phyloP scores from a whole-genome alignment of 2,113 vertebrate genomes.

The Thunnus maccoyii region DNA sequence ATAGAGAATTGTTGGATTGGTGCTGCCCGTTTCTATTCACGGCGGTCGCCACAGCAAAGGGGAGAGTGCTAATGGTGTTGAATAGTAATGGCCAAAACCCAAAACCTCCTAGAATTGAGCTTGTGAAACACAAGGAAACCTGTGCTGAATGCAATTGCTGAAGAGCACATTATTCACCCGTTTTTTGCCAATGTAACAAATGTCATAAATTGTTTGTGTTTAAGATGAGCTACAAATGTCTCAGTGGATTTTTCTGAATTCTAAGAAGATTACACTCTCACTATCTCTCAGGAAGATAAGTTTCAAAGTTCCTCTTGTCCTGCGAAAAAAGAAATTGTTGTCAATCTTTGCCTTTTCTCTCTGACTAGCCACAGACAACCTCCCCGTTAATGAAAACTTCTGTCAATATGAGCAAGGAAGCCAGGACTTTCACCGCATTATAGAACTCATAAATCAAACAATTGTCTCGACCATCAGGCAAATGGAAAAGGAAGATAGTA shows the following conservation, averaged over 20 bases:
- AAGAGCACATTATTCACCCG: conserved; percentile 28
- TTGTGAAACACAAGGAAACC: conserved; percentile 47
- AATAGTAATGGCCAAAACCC: conserved; percentile 52
- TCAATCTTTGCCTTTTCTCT: conserved; percentile 30
- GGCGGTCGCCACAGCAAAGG: conserved; percentile 46
- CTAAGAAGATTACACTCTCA: background rate
- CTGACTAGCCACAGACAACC: conserved; percentile 32
- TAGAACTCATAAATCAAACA: conserved; percentile 68
- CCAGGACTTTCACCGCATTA: conserved; percentile 57
- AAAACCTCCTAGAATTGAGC: conserved; percentile 38
- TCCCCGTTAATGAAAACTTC: conserved; percentile 56
- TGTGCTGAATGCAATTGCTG: conserved; percentile 31
- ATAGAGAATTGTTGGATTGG: conserved; percentile 64
- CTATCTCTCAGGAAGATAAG: background rate
- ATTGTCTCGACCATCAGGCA: conserved; percentile 42
- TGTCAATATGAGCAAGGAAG: conserved; percentile 36
- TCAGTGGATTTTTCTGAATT: conserved; percentile 2
- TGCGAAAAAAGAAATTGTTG: background rate
- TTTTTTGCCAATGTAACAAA: conserved; percentile 18
- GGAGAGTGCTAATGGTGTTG: conserved; percentile 53
- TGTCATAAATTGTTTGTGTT: conserved; percentile 4
- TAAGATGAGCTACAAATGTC: background rate
- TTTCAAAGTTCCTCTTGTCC: conserved; percentile 35
- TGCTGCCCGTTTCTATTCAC: conserved; percentile 60
- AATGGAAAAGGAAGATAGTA: conserved; percentile 51